Evolutionary conservation across 2,888 invertebrate genomes (phyloP), one percentile per base, ranked within the genome.

Genomic region (Campoplex capitator): DNA sequence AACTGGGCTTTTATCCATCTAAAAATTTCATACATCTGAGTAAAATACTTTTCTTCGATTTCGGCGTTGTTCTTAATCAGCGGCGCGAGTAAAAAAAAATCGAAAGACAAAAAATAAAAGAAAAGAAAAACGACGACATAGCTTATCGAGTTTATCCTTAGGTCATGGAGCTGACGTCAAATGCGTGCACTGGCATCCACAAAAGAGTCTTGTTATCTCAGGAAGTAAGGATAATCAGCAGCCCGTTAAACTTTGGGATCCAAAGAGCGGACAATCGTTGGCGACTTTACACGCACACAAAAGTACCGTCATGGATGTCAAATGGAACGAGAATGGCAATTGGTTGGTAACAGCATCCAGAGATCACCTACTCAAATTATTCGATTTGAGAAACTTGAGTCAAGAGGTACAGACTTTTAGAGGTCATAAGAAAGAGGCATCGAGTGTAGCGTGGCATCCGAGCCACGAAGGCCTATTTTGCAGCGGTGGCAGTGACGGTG

Each of bases 211-310:
- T 74, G 97, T 99, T 91, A 98, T 99, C 62, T 99, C 99, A 2
- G 99, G 99, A 23, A 99, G 99, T 94, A 99, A 99, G 95, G 99
- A 99, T 94, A 99, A 99, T 94, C 99, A 99, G 93, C 99, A 99
- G 94, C 99, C 99, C 3, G 98, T 99, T 58, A 99, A 99, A 95
- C 95, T 99, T 75, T 99, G 99, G 99, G 99, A 99, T 95, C 99
- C 99, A 3, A 99, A 99, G 94, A 97, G 97, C 81, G 99, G 99
- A 8, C 97, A 98, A 89, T 98, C 99, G 68, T 95, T 99, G 80
- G 98, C 99, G 28, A 99, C 99, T 58, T 95, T 99, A 96, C 99
- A 99, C 95, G 99, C 99, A 67, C 99, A 99, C 95, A 99, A 99
- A 95, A 99, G 98, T 81, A 99, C 99, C 45, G 99, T 99, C 18